These are phyloP conservation scores for Otus sunia DNA, from an alignment of 2,113 vertebrate genomes.

Conservation along the genomic window DNA sequence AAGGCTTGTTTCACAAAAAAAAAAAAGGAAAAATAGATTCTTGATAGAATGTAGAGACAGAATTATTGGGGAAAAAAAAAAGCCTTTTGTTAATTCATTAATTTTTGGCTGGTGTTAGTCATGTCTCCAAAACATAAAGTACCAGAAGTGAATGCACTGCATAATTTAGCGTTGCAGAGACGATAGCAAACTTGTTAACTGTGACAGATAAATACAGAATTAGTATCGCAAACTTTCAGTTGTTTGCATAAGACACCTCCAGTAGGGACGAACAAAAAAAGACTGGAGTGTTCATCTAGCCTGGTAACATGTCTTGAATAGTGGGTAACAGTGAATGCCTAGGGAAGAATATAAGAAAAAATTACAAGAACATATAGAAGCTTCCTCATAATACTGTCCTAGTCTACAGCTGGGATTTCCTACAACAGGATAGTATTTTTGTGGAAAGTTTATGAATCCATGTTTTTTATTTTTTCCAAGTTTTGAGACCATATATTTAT, in stretches of 20 bases:
- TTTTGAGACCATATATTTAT: neutral
- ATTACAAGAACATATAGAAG: neutral
- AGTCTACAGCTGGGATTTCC: neutral
- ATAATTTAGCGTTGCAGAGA: neutral
- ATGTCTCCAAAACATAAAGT: neutral
- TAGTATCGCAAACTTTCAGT: neutral
- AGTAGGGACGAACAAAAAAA: neutral
- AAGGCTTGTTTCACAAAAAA: neutral
- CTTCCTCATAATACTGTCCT: neutral
- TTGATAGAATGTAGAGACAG: neutral
- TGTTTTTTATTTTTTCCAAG: fast-evolving
- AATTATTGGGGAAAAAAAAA: neutral
- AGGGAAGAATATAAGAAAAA: neutral
- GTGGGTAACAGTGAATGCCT: neutral
- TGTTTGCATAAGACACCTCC: neutral
- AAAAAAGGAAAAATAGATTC: neutral
- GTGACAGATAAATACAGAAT: neutral
- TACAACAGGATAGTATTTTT: neutral
- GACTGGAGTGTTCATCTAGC: neutral
- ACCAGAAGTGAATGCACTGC: neutral
- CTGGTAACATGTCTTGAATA: neutral
- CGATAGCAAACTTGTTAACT: neutral
- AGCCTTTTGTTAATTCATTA: fast-evolving
- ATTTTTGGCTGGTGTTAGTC: neutral
- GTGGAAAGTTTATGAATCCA: neutral